Evolutionary conservation across 1,140 invertebrate species (phyloP), one percentile per base, ranked within the genome.

Genomic region (Apolygus lucorum): DNA sequence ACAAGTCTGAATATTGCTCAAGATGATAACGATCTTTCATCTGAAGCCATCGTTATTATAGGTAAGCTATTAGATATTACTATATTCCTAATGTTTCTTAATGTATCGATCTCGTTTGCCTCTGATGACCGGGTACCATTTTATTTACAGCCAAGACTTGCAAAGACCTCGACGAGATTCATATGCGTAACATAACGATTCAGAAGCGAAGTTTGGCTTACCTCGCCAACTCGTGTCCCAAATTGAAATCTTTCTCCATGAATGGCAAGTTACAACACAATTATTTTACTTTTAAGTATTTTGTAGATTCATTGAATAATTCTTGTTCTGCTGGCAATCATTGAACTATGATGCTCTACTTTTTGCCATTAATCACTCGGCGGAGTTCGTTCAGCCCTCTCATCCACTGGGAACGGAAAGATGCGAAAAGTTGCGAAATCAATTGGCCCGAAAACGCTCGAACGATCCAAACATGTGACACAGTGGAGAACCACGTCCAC

Each of bases 141-240:
- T 42, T 22, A 11, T 4, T 59, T 59, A 11, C 22, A 59, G 54
- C 13, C 13, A 59, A 59, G 22, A 4, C 11, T 22, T 59, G 54
- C 22, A 59, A 59, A 59, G 4, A 17, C 22, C 22, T 59, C 2
- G 4, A 59, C 8, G 54, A 59, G 22, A 59, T 59, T 59, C 54
- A 59, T 21, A 59, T 59, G 54, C 11, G 54, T 11, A 59, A 59
- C 54, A 59, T 59, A 11, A 24, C 22, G 54, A 59, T 59, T 59
- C 11, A 59, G 22, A 14, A 59, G 4, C 11, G 54, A 59, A 59
- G 54, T 22, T 59, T 59, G 54, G 54, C 54, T 4, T 59, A 17
- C 22, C 54, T 59, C 22, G 54, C 54, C 8, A 17, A 59, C 22
- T 59, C 11, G 11, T 59, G 54, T 59, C 11, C 22, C 4, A 17